A percentile compares a stretch with the other conserved stretches of the same genome.
These are phyloP conservation scores for Drosophila sucinea DNA, from an alignment of 1,140 invertebrate genomes.

Conservation along the genomic window DNA sequence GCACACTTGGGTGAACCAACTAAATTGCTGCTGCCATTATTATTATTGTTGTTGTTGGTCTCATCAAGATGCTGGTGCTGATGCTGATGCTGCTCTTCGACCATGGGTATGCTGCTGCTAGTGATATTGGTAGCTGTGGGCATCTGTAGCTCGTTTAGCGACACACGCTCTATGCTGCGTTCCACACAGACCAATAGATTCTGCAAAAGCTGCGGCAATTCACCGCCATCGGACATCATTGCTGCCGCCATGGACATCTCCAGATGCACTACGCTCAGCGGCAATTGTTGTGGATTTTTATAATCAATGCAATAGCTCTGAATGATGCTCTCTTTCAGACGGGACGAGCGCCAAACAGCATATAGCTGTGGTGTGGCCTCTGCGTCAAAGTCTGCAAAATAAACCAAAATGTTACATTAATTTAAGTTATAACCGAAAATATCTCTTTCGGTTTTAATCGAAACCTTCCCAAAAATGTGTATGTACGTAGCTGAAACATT, in stretches of 20 bases:
- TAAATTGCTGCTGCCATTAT: slow-evolving; percentile 44
- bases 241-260: slow-evolving; percentile 70
- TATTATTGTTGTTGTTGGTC: slow-evolving; percentile 50
- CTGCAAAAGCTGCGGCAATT: slow-evolving; percentile 86
- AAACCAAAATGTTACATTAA: not conserved
- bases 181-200: slow-evolving; percentile 87
- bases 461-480: too few relatives aligned
- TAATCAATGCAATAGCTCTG: slow-evolving; percentile 67
- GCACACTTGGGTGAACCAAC: slow-evolving; percentile 80
- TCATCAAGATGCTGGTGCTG: slow-evolving; percentile 46
- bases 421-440: too few relatives aligned
- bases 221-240: slow-evolving; percentile 69
- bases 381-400: slow-evolving; percentile 43
- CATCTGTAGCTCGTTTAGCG: slow-evolving; percentile 87
- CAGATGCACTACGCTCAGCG: slow-evolving; percentile 64
- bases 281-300: slow-evolving; percentile 49
- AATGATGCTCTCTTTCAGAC: slow-evolving; percentile 48
- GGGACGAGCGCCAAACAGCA: slow-evolving; percentile 77
- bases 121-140: slow-evolving; percentile 67
- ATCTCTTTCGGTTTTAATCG: too few relatives aligned
- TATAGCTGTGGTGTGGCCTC: slow-evolving; percentile 62
- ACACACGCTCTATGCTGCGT: slow-evolving; percentile 87
- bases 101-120: slow-evolving; percentile 7
- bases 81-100: not conserved
- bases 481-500: too few relatives aligned